A percentile compares a stretch with the other conserved stretches of the same genome.
Evolutionary conservation across 1,140 invertebrate species (phyloP).

Genomic region (Aphaenogaster ashmeadi): DNA sequence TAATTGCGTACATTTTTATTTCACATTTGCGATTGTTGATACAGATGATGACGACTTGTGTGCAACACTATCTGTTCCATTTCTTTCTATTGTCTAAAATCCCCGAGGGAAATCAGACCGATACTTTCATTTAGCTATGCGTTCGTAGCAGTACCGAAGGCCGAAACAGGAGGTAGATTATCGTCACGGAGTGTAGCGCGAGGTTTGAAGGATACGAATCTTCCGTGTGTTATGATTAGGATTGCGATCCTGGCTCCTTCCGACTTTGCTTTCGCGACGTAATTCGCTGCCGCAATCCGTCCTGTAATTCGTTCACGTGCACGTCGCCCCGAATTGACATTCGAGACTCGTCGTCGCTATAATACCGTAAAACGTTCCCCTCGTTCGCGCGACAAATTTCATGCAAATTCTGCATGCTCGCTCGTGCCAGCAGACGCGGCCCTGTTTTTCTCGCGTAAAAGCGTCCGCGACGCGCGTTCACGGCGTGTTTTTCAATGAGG

Average conservation of each 20-base stretch:
- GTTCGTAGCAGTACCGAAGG: not conserved
- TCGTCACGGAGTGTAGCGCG: not conserved
- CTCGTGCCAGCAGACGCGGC: not conserved
- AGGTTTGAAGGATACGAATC: slow-evolving; percentile 23
- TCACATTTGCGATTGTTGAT: not conserved
- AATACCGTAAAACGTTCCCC: slow-evolving; percentile 34
- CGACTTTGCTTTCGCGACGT: not conserved
- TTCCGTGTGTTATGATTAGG: slow-evolving; percentile 4
- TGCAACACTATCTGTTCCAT: not conserved
- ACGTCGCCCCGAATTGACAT: slow-evolving; percentile 37
- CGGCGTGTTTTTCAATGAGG: slow-evolving; percentile 62
- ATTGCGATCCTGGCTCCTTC: not conserved
- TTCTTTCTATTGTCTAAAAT: not conserved
- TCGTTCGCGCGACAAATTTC: slow-evolving; percentile 46
- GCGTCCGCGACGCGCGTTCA: slow-evolving; percentile 22
- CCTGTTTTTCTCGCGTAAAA: slow-evolving; percentile 32
- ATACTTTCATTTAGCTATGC: slow-evolving; percentile 1
- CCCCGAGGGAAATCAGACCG: not conserved
- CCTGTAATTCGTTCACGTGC: slow-evolving; percentile 11
- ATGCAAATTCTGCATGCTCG: slow-evolving; percentile 33
- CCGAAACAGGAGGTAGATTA: slow-evolving; percentile 3
- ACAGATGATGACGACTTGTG: not conserved
- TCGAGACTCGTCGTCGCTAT: slow-evolving; percentile 22
- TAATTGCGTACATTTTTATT: not conserved
- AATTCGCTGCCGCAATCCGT: slow-evolving; percentile 14